Evolutionary conservation across 2,113 vertebrate genomes (phyloP), one percentile per base, ranked within the genome.

Genomic region (Desmodus rotundus): DNA sequence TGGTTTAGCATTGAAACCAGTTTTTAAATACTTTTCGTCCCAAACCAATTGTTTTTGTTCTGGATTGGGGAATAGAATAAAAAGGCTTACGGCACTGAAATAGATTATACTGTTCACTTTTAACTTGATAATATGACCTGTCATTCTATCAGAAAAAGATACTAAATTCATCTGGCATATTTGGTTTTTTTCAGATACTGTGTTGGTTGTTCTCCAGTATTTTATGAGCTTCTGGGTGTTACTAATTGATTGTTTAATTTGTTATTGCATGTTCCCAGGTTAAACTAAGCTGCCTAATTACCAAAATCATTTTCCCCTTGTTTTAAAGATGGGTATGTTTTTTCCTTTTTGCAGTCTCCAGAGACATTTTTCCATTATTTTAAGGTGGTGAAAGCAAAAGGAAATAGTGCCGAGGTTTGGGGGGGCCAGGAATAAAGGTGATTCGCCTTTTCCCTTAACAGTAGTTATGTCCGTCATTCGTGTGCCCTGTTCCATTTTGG

Each of bases 211-310:
- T 91, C 95, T 47, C 80, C 36, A 68, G 8, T 87, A 81, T 72
- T 77, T 95, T 56, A 36, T 89, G 47, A 52, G 84, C 43, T 91
- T 87, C 61, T 58, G 26, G 20, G 36, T 84, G 63, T 91, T 96
- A 70, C 58, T 80, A 94, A 92, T 92, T 89, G 88, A 67, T 87
- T 84, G 16, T 91, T 96, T 95, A 91, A 83, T 93, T 95, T 95
- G 77, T 89, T 94, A 63, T 45, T 91, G 7, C 24, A 76, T 92
- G 20, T 72, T 93, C 41, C 63, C 38, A 89, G 88, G 83, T 83
- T 97, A 96, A 95, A 82, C n/a, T 73, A 93, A 91, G 45, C 52
- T 91, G 43, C 80, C 73, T 89, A 96, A 94, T 95, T 95, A 93
- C 72, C 84, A 92, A 97, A 97, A n/a, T 87, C 33, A 58, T 85